Percentiles rank a stretch among this genome's conserved stretches.
These are phyloP conservation scores for Ylistrum balloti DNA, from an alignment of 1,140 invertebrate genomes.

Conservation along the genomic window DNA sequence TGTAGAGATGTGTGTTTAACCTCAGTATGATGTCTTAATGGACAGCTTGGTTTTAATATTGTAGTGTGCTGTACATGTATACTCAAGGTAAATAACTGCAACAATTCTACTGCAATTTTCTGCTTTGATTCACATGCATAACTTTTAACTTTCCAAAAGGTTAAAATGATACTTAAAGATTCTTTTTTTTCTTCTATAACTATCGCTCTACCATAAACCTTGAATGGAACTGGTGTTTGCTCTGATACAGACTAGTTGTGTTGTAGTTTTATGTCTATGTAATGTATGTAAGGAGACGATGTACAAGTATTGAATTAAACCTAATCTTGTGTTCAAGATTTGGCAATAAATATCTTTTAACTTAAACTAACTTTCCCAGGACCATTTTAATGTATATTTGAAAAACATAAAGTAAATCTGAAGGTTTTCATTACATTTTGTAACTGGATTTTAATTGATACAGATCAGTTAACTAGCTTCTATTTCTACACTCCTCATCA, in stretches of 20 bases:
- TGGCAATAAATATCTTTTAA: no score
- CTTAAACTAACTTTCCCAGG: neutral
- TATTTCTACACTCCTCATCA: no score
- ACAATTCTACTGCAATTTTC: conserved; percentile 16
- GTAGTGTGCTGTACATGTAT: neutral
- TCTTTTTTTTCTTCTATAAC: neutral
- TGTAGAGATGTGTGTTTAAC: neutral
- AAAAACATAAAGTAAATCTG: no score
- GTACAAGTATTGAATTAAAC: no score
- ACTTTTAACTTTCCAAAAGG: conserved; percentile 1
- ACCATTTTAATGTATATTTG: no score
- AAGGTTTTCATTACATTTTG: no score
- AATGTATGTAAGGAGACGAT: no score
- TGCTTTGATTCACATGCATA: conserved; percentile 28
- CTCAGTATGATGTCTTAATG: neutral
- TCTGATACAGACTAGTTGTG: no score
- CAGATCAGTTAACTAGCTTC: no score
- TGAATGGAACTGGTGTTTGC: neutral
- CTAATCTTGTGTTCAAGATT: no score
- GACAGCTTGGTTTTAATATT: neutral
- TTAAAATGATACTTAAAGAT: neutral
- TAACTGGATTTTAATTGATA: no score
- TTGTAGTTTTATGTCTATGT: no score
- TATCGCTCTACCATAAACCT: neutral
- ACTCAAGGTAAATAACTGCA: neutral